Evolutionary conservation across 2,888 invertebrate genomes (phyloP).

Genomic region (Cordylochernes scorpioides): DNA sequence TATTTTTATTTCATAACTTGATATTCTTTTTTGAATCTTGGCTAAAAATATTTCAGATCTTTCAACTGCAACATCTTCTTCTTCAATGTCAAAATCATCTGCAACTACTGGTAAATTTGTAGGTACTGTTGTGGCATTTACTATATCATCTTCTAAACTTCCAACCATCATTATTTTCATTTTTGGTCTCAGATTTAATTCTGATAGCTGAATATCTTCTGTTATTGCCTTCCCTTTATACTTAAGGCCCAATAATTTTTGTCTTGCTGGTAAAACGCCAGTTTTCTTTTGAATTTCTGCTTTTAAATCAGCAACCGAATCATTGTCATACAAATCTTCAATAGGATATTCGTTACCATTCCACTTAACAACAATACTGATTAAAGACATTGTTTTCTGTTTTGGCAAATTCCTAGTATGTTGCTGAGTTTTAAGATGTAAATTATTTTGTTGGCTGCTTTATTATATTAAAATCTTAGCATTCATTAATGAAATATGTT

Average conservation of each 20-base stretch:
- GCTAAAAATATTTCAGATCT: constrained; percentile 31
- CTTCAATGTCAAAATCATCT: constrained; percentile 69
- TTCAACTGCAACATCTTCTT: constrained; percentile 42
- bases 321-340: constrained; percentile 34
- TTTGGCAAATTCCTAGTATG: too few relatives aligned
- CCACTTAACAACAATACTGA: constrained; percentile 52
- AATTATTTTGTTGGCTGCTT: too few relatives aligned
- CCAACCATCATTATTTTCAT: constrained; percentile 94
- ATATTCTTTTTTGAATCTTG: constrained; percentile 45
- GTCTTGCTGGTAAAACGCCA: constrained; percentile 66
- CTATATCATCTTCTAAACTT: constrained; percentile 68
- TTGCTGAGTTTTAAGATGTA: too few relatives aligned
- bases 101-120: constrained; percentile 56
- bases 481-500: too few relatives aligned
- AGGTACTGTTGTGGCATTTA: constrained; percentile 49
- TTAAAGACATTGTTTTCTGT: constrained; percentile 1
- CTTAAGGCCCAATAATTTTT: constrained; percentile 75
- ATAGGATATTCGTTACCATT: constrained; percentile 66
- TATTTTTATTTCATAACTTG: constrained; percentile 51
- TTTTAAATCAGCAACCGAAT: constrained; percentile 53
- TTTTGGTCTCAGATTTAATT: constrained; percentile 51
- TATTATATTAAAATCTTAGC: too few relatives aligned
- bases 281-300: constrained; percentile 59
- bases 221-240: constrained; percentile 63
- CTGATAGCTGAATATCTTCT: constrained; percentile 45